Evolutionary conservation across 2,888 invertebrate species (phyloP), one percentile per base, ranked within the genome.

Genomic region (Leistus spinibarbis): DNA sequence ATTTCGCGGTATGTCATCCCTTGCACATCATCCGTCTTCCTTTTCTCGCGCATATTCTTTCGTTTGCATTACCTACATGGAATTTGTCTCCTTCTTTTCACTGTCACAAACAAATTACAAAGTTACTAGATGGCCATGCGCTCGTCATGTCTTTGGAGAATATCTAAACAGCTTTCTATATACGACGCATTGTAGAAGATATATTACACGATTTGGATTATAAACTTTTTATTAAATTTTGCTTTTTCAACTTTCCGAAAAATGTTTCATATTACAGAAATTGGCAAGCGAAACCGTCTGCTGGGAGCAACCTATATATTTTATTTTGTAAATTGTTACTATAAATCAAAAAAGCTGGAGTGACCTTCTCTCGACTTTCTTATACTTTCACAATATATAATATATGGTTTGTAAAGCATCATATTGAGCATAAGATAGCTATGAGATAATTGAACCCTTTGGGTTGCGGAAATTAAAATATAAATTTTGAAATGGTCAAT

Each of bases 201-300:
- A 73, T 67, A 73, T 62, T 71, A 53, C 54, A 16, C 73, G 62
- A 73, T 73, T 73, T 73, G 73, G 73, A 73, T 73, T 73, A 73
- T 62, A 60, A 67, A 73, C 73, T 73, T 73, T 73, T 73, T 73
- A 73, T 73, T 73, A 73, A 73, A 73, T 73, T 67, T 67, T 62
- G 67, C 73, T 73, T 66, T 64, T 60, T 60, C 66, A 67, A 67
- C 67, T 73, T 73, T 71, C 16, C 40, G 27, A 27, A 60, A 53
- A 72, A 54, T 54, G 54, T 73, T 67, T 62, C 62, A 73, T 73
- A 73, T 66, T 62, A 65, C 53, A 16, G 20, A 66, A 60, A 19
- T 57, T 70, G 17, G 53, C 20, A 64, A 70, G 23, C 54, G 70
- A 64, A 71, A 71, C 65, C 19, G 24, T 27, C 54, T 63, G n/a